Percentiles rank a stretch among this genome's conserved stretches.
These are phyloP conservation scores for Aspidiotus rigidus DNA, from an alignment of 2,888 invertebrate genomes.

Conservation along the genomic window DNA sequence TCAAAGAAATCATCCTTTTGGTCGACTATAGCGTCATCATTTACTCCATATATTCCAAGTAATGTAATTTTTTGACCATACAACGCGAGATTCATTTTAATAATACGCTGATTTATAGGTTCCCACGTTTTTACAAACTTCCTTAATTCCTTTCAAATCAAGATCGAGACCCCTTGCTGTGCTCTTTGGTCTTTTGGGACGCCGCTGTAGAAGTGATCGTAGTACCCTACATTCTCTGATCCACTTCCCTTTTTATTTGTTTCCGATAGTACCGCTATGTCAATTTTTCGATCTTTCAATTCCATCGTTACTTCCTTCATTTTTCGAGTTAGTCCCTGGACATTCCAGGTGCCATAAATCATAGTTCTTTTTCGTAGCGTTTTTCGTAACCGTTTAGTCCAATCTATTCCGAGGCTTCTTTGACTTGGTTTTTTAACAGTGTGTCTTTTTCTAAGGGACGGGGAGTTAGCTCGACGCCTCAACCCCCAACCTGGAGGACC, in stretches of 20 bases:
- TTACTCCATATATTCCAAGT: constrained; percentile 1
- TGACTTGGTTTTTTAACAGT: too few relatives aligned
- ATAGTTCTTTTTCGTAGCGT: too few relatives aligned
- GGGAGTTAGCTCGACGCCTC: too few relatives aligned
- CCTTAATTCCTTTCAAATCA: background rate
- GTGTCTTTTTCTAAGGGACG: too few relatives aligned
- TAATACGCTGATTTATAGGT: background rate
- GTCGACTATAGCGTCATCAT: background rate
- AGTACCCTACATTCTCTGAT: background rate
- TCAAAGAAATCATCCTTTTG: background rate
- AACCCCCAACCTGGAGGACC: too few relatives aligned
- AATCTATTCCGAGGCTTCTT: too few relatives aligned
- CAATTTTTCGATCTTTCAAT: too few relatives aligned
- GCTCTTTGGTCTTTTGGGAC: background rate
- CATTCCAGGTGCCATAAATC: too few relatives aligned
- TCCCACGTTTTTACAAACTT: background rate
- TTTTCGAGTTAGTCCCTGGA: too few relatives aligned
- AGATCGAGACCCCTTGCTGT: background rate
- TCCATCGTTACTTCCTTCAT: too few relatives aligned
- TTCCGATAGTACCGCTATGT: too few relatives aligned
- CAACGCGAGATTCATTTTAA: background rate
- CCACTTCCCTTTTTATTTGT: background rate
- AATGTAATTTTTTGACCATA: background rate
- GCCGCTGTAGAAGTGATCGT: background rate
- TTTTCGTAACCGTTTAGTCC: too few relatives aligned